Evolutionary conservation across 2,797 vertebrate genomes (phyloP).

Genomic region (Ctenopoma multispine): DNA sequence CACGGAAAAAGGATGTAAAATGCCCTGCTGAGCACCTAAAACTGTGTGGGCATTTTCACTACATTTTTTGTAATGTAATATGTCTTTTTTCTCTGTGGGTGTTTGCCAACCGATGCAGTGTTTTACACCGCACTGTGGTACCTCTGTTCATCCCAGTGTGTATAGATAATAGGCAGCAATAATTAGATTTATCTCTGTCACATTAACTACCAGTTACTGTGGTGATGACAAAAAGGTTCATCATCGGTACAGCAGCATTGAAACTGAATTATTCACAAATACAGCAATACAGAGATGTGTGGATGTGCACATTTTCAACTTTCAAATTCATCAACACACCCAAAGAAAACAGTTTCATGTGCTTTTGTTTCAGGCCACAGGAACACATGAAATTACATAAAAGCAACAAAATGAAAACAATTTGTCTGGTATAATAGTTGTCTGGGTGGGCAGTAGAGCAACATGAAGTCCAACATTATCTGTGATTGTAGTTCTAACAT

Average conservation of each 20-base stretch:
- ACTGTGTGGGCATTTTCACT: slow-evolving; percentile 59
- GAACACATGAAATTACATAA: slow-evolving; percentile 23
- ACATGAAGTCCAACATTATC: neutral
- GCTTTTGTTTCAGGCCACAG: slow-evolving; percentile 2
- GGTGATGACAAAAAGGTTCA: slow-evolving; percentile 26
- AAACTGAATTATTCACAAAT: slow-evolving; percentile 36
- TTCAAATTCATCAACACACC: slow-evolving; percentile 23
- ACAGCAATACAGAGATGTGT: slow-evolving; percentile 14
- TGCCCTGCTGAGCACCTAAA: slow-evolving; percentile 56
- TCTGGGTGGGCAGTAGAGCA: neutral
- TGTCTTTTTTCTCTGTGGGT: slow-evolving; percentile 39
- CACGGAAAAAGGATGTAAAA: slow-evolving; percentile 63
- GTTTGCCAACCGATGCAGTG: slow-evolving; percentile 39
- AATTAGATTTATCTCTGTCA: slow-evolving; percentile 64
- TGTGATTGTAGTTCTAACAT: neutral
- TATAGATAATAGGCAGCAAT: slow-evolving; percentile 54
- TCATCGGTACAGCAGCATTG: slow-evolving; percentile 19
- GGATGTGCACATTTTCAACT: slow-evolving; percentile 5
- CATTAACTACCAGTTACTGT: slow-evolving; percentile 48
- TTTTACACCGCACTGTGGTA: slow-evolving; percentile 15
- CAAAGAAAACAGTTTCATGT: neutral
- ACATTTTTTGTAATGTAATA: slow-evolving; percentile 56
- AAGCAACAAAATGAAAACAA: slow-evolving; percentile 16
- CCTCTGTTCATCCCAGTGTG: slow-evolving; percentile 29
- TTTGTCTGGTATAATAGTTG: slow-evolving; percentile 4